phyloP scores from a whole-genome alignment of 1,140 invertebrate species.

The Ephestia elutella region DNA sequence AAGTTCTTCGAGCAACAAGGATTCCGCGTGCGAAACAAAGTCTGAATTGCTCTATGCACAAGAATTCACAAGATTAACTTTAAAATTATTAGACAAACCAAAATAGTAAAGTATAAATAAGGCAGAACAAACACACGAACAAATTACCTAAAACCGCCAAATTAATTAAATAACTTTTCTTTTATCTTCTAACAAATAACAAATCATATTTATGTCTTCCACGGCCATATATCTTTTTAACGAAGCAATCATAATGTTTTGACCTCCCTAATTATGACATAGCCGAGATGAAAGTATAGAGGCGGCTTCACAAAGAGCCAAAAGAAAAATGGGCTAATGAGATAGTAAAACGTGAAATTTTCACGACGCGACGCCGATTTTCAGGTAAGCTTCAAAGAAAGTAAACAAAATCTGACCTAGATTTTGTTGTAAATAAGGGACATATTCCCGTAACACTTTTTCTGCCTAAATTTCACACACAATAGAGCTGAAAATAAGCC shows the following conservation, averaged over 20 bases:
- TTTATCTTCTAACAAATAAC: background rate
- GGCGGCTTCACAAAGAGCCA: conserved; percentile 5
- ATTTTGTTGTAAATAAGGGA: background rate
- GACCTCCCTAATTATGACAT: conserved; percentile 22
- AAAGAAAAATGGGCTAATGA: conserved; percentile 21
- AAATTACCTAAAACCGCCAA: background rate
- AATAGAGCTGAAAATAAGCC: background rate
- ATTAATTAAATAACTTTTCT: background rate
- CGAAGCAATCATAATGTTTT: conserved; percentile 4
- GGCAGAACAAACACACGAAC: too few relatives aligned
- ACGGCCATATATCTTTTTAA: background rate
- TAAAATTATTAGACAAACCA: too few relatives aligned
- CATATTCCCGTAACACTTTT: too few relatives aligned
- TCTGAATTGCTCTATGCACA: too few relatives aligned
- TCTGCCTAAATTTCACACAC: too few relatives aligned
- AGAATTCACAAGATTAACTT: too few relatives aligned
- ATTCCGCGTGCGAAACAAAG: too few relatives aligned
- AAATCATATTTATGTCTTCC: background rate
- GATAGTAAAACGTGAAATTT: conserved; percentile 9
- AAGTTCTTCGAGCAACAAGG: too few relatives aligned
- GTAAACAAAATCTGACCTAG: background rate
- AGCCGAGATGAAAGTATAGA: conserved; percentile 19
- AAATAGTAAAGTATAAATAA: too few relatives aligned
- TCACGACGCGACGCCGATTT: background rate
- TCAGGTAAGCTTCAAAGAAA: background rate